Evolutionary conservation across 2,888 invertebrate genomes (phyloP), one percentile per base, ranked within the genome.

Genomic region (Oligia strigilis): DNA sequence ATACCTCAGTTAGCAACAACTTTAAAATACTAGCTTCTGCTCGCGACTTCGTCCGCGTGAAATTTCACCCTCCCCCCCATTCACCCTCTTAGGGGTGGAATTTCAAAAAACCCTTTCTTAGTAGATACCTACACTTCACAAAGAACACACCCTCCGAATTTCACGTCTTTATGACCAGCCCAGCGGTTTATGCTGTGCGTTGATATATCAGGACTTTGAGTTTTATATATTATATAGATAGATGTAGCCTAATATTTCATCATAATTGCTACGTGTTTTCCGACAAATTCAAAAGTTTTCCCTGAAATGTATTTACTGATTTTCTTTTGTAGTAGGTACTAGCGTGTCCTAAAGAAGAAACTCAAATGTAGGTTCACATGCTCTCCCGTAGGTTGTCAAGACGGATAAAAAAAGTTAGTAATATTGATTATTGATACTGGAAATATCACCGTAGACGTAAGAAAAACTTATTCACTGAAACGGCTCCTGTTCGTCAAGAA

Each of bases 281-380:
- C 11, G 8, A 64, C 0, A 13, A 29, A 65, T 55, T 78, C 5
- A 6, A 36, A 43, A 36, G 14, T 64, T 64, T 64, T 52, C 49
- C 4, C 36, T 13, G 19, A 43, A 49, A 71, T 11, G 29, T 40
- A 17, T 60, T 4, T 55, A 4, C 4, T 17, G 19, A 23, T 46
- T 19, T 40, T 49, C 29, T 43, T 23, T 46, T 13, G 5, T 14
- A 43, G 40, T 29, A 29, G 29, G 29, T 29, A 29, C 17, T 62
- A 65, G n/a, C 65, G 29, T 17, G 36, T 64, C 29, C 46, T 43
- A n/a, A 23, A 72, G 58, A 69, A 78, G 49, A 78, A 58, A 83
- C 40, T 78, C 5, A 72, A 83, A 78, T 83, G 60, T 60, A 43
- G n/a, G 4, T n/a, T 43, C 17, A 64, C 13, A 67, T 77, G 46